Evolutionary conservation across 2,797 vertebrate species (phyloP), one percentile per base, ranked within the genome.

Genomic region (Serranus cabrilla): DNA sequence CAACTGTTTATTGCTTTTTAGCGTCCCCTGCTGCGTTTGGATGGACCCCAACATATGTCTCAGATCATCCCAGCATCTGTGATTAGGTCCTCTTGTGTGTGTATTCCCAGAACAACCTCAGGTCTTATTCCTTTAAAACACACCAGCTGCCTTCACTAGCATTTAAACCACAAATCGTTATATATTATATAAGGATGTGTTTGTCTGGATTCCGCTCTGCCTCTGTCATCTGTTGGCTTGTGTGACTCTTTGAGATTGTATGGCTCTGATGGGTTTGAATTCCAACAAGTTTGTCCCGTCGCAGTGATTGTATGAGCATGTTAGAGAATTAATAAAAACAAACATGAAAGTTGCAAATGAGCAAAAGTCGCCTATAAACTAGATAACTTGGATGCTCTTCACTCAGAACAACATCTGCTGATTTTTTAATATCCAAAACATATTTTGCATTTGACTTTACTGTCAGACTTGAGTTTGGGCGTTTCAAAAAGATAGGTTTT

Each of bases 121-220:
- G 81, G 81, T 81, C 57, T 80, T 25, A 70, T 75, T 80, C 67
- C 70, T 50, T 79, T 87, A 87, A 90, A 89, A 71, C 71, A 69
- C 37, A 78, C 84, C 90, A 90, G 82, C 68, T 87, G 89, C 45
- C 60, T 78, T 78, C 68, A 43, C 43, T 59, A 37, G 56, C 64
- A 83, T 82, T 66, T 49, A 76, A 84, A 86, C 85, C 61, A 9
- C 67, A 84, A 74, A 73, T 75, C n/a, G 8, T 58, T 71, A n/a
- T 34, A n/a, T 55, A 25, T 72, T 55, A 25, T 72, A 66, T 45
- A 64, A 52, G 21, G 50, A 72, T 81, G 60, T 81, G 66, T 78
- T 85, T 76, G 40, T 68, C 59, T 84, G 60, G 47, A 64, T 66
- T 70, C 61, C 18, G 9, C 27, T 72, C 20, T 55, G 2, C 47